Base-by-base conservation (phyloP, 1,140 invertebrate species). In the Cyclina sinensis region DNA sequence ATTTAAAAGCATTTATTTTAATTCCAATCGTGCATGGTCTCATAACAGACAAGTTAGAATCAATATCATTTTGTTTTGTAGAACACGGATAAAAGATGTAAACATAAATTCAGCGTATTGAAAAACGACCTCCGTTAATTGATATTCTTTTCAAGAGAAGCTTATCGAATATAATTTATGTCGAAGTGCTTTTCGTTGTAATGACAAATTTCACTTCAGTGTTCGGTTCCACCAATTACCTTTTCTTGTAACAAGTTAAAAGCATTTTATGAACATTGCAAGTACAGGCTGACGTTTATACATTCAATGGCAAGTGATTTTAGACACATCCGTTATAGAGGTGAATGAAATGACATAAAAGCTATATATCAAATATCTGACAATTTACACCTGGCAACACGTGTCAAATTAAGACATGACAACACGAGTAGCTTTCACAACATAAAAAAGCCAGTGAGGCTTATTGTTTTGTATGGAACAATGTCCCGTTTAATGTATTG, bases 1-100 rank as follows among this genome's bases (percentile, higher is more conserved):
- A 70, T 70, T 70, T 70, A 16, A 70, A 70, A 70, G 65, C 65
- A 70, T 35, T 70, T 70, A 70, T 70, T 70, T 70, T 37, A 70
- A 37, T 70, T 70, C 16, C 0, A 70, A 21, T 16, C 27, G 30
- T 35, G 32, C 65, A 37, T 18, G 65, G 4, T 37, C 3, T 39
- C n/a, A 9, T 4, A 9, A 37, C 32, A 37, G 65, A 21, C n/a
- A 70, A 16, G 11, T 70, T 70, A 14, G 32, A 70, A 70, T 70
- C 32, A 70, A 70, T 70, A 70, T 37, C 65, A 70, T 16, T 70
- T 37, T 37, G 27, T 70, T 18, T 39, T 37, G 18, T 21, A 37
- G 32, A 70, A 70, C 37, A 18, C 32, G 57, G 27, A 27, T 27
- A 70, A 35, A 35, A 18, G 54, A 4, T n/a, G 59, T 35, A 65